A percentile compares a stretch with the other conserved stretches of the same genome.
phyloP scores from a whole-genome alignment of 2,797 vertebrate species.

The Girardinus metallicus region DNA sequence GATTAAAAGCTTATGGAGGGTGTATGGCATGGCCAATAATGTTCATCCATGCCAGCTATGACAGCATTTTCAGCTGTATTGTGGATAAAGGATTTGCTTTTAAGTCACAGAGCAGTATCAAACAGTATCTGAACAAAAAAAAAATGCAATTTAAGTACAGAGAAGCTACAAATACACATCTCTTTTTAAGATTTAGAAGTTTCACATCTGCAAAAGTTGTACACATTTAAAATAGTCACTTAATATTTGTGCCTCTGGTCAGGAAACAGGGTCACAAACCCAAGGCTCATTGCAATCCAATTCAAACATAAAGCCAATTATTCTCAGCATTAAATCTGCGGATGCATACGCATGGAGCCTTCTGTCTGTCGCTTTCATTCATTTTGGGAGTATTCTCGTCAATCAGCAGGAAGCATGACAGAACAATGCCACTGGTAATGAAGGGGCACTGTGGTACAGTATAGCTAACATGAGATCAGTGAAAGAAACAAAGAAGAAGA shows the following conservation, averaged over 20 bases:
- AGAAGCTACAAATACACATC: background rate
- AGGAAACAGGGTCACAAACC: slow-evolving; percentile 40
- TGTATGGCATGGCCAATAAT: slow-evolving; percentile 79
- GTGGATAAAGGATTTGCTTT: slow-evolving; percentile 35
- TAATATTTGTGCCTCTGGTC: slow-evolving; percentile 15
- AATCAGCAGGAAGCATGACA: background rate
- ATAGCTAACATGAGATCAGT: background rate
- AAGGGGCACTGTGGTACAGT: background rate
- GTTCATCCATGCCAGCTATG: slow-evolving; percentile 73
- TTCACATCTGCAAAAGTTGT: background rate
- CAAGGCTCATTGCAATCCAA: background rate
- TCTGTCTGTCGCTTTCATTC: background rate
- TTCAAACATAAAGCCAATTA: background rate
- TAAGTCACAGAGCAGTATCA: slow-evolving; percentile 27
- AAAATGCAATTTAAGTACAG: background rate
- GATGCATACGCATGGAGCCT: background rate
- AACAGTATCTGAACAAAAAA: slow-evolving; percentile 27
- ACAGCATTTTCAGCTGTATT: slow-evolving; percentile 57
- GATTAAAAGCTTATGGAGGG: slow-evolving; percentile 83
- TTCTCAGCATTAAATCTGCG: background rate
- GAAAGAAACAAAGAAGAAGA: background rate
- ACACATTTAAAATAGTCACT: slow-evolving; percentile 4
- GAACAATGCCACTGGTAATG: background rate
- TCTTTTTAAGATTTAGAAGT: background rate
- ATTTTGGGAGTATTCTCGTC: background rate